A percentile compares a stretch with the other conserved stretches of the same genome.
Conservation (phyloP, 2,888 invertebrate genomes). For the Harmothoe impar region DNA sequence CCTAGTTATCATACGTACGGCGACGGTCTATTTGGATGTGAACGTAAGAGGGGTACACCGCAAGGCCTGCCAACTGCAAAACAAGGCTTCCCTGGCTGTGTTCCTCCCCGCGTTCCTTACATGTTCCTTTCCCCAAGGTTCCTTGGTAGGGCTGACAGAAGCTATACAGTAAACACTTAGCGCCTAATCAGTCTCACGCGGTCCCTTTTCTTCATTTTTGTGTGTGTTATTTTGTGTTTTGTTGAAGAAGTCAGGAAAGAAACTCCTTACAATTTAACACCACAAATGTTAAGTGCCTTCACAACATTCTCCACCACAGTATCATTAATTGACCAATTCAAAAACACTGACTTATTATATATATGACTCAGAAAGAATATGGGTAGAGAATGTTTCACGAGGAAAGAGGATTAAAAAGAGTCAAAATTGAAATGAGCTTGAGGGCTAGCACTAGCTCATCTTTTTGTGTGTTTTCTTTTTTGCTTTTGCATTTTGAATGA, state of each 20-base stretch:
- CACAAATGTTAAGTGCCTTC: not conserved
- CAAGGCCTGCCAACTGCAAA: conserved; percentile 14
- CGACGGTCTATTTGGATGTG: not conserved
- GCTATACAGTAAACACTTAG: not conserved
- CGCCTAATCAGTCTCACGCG: not conserved
- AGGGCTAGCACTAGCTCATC: conserved; percentile 62
- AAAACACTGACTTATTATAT: not conserved
- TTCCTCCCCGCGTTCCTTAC: not conserved
- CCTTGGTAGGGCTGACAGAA: not conserved
- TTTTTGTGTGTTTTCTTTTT: conserved; percentile 11
- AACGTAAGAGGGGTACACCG: not conserved
- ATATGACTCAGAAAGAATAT: not conserved
- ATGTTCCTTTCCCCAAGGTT: conserved; percentile 34
- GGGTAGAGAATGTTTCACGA: not conserved
- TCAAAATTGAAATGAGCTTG: conserved; percentile 57
- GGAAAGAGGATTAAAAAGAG: not conserved
- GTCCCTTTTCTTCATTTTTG: not conserved
- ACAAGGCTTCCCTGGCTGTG: not conserved
- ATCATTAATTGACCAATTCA: not conserved
- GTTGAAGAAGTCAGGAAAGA: too few relatives aligned
- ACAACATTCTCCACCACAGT: conserved; percentile 23
- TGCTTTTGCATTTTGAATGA: not conserved
- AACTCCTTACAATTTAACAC: not conserved
- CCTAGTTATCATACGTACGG: too few relatives aligned
- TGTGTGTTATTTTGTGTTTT: not conserved